These are phyloP conservation scores for Agonopterix heracliana DNA, from an alignment of 2,888 invertebrate genomes.

Conservation along the genomic window DNA sequence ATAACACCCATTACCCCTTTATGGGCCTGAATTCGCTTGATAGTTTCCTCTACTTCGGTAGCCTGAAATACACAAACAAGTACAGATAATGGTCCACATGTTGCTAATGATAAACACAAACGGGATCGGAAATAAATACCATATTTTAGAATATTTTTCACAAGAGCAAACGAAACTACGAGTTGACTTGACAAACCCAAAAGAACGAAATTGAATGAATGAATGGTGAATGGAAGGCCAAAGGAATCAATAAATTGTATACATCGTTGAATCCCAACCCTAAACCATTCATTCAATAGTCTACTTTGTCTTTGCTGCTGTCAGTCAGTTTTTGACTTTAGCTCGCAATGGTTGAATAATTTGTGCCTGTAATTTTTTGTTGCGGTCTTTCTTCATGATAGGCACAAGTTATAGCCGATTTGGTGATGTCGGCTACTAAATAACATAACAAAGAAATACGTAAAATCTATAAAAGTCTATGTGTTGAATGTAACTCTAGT, in stretches of 20 bases:
- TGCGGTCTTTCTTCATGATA: conserved; percentile 4
- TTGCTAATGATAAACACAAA: background rate
- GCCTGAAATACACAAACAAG: conserved; percentile 58
- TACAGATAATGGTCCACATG: background rate
- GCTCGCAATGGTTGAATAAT: background rate
- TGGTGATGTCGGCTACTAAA: conserved; percentile 2
- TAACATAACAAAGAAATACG: conserved; percentile 18
- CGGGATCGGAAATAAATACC: conserved; percentile 11
- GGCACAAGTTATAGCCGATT: background rate
- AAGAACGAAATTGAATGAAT: conserved; percentile 4
- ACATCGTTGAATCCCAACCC: background rate
- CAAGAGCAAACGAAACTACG: background rate
- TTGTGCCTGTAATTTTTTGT: conserved; percentile 1
- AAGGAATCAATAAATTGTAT: too few relatives aligned
- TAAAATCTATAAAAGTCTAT: conserved; percentile 11
- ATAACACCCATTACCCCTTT: conserved; percentile 98
- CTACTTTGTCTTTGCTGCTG: too few relatives aligned
- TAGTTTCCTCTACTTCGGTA: conserved; percentile 97
- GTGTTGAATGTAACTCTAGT: conserved; percentile 30
- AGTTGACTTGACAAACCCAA: background rate
- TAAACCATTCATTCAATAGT: too few relatives aligned
- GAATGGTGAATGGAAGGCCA: conserved; percentile 3
- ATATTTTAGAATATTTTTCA: conserved; percentile 12
- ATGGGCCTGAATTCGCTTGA: conserved; percentile 97
- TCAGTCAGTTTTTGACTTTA: too few relatives aligned